These are phyloP conservation scores for Allacma fusca DNA, from an alignment of 2,888 invertebrate species.

Conservation along the genomic window DNA sequence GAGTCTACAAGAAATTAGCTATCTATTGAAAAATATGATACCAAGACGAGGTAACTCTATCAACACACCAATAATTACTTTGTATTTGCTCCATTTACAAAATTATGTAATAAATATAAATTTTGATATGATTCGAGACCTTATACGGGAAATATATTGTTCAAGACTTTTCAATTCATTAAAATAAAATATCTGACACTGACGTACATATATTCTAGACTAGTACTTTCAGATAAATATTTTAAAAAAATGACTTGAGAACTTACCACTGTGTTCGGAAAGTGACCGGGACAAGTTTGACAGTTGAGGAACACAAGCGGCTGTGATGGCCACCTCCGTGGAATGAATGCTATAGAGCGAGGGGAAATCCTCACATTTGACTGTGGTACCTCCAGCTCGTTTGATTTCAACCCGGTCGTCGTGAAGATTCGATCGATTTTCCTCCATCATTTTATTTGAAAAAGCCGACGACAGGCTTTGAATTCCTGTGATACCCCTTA, in stretches of 20 bases:
- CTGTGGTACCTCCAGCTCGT: constrained; percentile 61
- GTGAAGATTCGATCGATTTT: constrained; percentile 55
- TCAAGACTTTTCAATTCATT: no score
- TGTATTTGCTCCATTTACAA: no score
- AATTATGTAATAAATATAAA: no score
- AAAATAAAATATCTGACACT: no score
- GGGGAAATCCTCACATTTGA: constrained; percentile 81
- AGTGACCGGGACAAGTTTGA: constrained; percentile 56
- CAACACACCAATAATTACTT: no score
- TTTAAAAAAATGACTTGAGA: neutral
- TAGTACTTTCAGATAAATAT: no score
- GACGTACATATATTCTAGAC: no score
- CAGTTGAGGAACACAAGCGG: constrained; percentile 63
- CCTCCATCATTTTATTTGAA: constrained; percentile 57
- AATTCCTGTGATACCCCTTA: neutral
- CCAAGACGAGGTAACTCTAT: no score
- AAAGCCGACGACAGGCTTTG: constrained; percentile 1
- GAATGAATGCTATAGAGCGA: constrained; percentile 78
- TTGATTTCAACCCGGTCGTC: constrained; percentile 60
- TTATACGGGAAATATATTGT: no score
- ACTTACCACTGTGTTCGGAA: constrained; percentile 61
- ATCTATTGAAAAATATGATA: no score
- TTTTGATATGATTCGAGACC: no score
- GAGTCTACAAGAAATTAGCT: no score
- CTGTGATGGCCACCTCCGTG: constrained; percentile 59